Evolutionary conservation across 37 sponge, comb jelly and placozoan genomes (phyloP), one percentile per base, ranked within the genome.

Genomic region (Corticium candelabrum): DNA sequence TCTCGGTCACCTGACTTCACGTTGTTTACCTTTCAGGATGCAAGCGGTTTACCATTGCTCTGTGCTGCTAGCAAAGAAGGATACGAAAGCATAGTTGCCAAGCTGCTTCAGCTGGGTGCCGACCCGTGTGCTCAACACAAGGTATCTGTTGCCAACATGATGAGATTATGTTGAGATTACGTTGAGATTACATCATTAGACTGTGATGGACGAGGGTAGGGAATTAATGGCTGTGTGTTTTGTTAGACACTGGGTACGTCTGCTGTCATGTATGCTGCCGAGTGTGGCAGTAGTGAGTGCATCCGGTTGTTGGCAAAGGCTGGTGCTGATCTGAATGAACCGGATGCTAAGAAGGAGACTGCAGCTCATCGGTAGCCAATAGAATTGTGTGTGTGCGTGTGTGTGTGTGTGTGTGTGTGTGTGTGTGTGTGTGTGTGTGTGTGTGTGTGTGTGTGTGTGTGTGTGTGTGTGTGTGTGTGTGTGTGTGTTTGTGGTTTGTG

Each of bases 121-220:
- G 94, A 92, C 68, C 87, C 90, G 1, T 91, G 89, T 73, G 89
- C 87, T 35, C 79, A 81, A 50, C 87, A 90, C 29, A 67, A 56
- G 15, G 88, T 82, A 30, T 71, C 37, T 41, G 27, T 7, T 27
- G 34, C 2, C 40, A 39, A 67, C 33, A 2, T 33, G 1, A 29
- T 62, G 68, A 4, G 32, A 62, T 15, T 67, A 1, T 35, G n/a
- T 37, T 57, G 34, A 11, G 56, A 43, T 41, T 43, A 2, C 4
- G 30, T 35, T 27, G 11, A 56, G 78, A n/a, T n/a, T n/a, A n/a
- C n/a, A n/a, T n/a, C n/a, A n/a, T n/a, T n/a, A n/a, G n/a, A n/a
- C n/a, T 21, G 62, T 50, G 11, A 50, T 50, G 21, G 21, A 21
- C 15, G 21, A 50, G 21, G 21, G 62, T 50, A 11, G 11, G 11